These are phyloP conservation scores for Macquaria australasica DNA, from an alignment of 2,113 vertebrate genomes.

Conservation along the genomic window DNA sequence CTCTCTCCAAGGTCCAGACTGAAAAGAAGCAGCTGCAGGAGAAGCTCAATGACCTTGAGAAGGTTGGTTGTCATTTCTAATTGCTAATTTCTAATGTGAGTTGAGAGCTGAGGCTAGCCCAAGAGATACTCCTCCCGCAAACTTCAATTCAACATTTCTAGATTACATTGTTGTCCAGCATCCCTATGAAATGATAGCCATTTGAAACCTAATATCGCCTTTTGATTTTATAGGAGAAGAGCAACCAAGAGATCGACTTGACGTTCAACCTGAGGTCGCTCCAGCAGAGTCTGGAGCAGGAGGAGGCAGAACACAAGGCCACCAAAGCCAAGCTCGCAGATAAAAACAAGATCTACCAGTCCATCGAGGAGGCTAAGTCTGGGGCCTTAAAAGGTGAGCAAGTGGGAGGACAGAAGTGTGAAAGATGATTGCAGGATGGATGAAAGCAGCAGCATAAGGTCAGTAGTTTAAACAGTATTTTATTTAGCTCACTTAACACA, in stretches of 20 bases:
- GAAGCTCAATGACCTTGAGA: constrained; percentile 90
- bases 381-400: constrained; percentile 92
- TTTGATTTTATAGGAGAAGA: constrained; percentile 88
- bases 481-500: not conserved
- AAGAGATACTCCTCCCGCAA: not conserved
- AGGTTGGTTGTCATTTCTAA: constrained; percentile 83
- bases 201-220: not conserved
- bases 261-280: constrained; percentile 95
- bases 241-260: constrained; percentile 96
- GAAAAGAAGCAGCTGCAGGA: constrained; percentile 94
- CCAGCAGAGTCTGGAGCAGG: constrained; percentile 95
- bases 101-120: not conserved
- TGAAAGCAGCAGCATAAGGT: not conserved
- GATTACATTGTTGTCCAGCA: not conserved
- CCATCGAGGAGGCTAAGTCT: constrained; percentile 96
- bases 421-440: not conserved
- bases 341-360: constrained; percentile 92
- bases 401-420: not conserved
- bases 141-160: not conserved
- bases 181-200: not conserved
- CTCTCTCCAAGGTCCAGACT: constrained; percentile 84
- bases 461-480: not conserved
- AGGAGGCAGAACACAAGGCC: constrained; percentile 93
- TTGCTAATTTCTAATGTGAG: not conserved
- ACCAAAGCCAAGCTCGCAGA: constrained; percentile 92